phyloP scores from a whole-genome alignment of 2,888 invertebrate genomes.

The Limulus polyphemus region DNA sequence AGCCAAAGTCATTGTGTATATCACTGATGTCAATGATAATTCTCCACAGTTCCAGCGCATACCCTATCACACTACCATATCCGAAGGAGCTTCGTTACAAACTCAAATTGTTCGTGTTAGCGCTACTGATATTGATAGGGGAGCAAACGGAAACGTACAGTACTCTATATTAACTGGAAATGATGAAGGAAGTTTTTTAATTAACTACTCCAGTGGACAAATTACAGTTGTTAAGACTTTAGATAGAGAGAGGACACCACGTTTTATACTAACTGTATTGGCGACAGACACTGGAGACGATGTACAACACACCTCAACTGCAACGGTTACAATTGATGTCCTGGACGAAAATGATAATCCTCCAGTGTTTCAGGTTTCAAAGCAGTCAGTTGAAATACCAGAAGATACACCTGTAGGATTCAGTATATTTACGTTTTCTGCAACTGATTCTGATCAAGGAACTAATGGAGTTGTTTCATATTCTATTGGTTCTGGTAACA shows the following conservation, averaged over 20 bases:
- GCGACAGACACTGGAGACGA: conserved; percentile 72
- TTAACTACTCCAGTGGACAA: conserved; percentile 83
- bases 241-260: conserved; percentile 67
- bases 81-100: conserved; percentile 68
- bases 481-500: conserved; percentile 68
- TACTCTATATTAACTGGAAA: conserved; percentile 69
- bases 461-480: conserved; percentile 71
- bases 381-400: conserved; percentile 48
- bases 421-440: conserved; percentile 68
- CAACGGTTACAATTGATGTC: conserved; percentile 64
- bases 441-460: conserved; percentile 72
- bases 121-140: conserved; percentile 76
- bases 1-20: conserved; percentile 70
- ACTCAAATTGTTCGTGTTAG: conserved; percentile 73
- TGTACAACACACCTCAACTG: conserved; percentile 48
- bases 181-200: conserved; percentile 58
- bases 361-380: conserved; percentile 50
- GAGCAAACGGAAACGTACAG: conserved; percentile 75
- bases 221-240: conserved; percentile 58
- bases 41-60: conserved; percentile 57
- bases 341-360: conserved; percentile 88
- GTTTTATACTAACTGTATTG: conserved; percentile 62
- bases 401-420: conserved; percentile 74
- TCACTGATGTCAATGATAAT: conserved; percentile 86
- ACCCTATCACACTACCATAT: conserved; percentile 77